A percentile compares a stretch with the other conserved stretches of the same genome.
Evolutionary conservation across 1,140 invertebrate genomes (phyloP).

Genomic region (Dinoponera quadriceps): DNA sequence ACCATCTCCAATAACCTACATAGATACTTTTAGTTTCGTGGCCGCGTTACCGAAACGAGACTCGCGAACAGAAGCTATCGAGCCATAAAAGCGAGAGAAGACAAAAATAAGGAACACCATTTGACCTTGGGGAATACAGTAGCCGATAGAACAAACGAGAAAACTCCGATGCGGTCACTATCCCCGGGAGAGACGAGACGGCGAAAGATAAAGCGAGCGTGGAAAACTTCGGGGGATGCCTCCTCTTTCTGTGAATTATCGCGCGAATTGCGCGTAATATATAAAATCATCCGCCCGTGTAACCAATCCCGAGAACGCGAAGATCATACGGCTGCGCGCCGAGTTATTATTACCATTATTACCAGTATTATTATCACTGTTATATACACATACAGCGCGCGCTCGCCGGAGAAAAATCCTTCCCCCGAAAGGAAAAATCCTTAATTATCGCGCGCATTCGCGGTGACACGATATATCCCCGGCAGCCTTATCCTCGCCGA

Average conservation of each 20-base stretch:
- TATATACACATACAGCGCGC: too few species aligned
- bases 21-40: constrained; percentile 64
- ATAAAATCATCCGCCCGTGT: not conserved
- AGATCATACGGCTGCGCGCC: not conserved
- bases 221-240: not conserved
- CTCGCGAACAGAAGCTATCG: constrained; percentile 5
- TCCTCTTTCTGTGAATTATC: not conserved
- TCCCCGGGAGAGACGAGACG: constrained; percentile 58
- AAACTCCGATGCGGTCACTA: constrained; percentile 56
- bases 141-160: constrained; percentile 63
- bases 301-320: not conserved
- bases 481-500: too few species aligned
- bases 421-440: too few species aligned
- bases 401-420: too few species aligned
- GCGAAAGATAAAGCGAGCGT: constrained; percentile 29
- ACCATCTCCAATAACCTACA: constrained; percentile 46
- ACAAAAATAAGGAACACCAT: constrained; percentile 57
- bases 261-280: not conserved
- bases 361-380: too few species aligned
- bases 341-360: too few species aligned
- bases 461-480: too few species aligned
- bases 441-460: too few species aligned
- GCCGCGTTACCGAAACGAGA: constrained; percentile 26
- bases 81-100: constrained; percentile 36
- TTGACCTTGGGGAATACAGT: constrained; percentile 60